A percentile compares a stretch with the other conserved stretches of the same genome.
Conservation (phyloP, 2,113 vertebrate genomes). For the Typhlomys cinereus region DNA sequence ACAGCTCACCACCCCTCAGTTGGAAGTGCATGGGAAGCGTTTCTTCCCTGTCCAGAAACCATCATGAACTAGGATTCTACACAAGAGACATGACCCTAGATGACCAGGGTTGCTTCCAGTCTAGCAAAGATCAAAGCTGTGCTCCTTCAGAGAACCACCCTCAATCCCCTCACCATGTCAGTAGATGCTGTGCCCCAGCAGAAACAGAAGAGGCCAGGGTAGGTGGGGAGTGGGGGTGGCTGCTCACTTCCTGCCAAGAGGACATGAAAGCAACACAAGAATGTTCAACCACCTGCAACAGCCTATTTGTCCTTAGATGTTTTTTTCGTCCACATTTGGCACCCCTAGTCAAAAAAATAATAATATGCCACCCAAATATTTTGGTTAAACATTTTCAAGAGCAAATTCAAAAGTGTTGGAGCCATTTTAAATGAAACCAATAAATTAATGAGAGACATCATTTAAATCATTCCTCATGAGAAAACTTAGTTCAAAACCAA, state of each 20-base stretch:
- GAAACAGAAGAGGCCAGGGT: background rate
- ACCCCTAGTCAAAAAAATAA: background rate
- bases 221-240: background rate
- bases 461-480: background rate
- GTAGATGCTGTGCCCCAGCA: background rate
- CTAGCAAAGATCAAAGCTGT: conserved; percentile 38
- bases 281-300: background rate
- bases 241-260: conserved; percentile 20
- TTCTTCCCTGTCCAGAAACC: background rate
- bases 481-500: background rate
- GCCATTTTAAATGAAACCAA: conserved; percentile 30
- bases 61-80: background rate
- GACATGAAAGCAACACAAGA: conserved; percentile 13
- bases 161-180: background rate
- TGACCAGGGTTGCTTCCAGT: background rate
- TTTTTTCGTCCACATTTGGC: background rate
- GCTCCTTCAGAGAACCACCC: background rate
- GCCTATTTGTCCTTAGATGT: background rate
- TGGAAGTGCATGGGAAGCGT: background rate
- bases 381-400: conserved; percentile 29
- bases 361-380: conserved; percentile 12
- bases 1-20: background rate
- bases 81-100: background rate
- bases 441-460: background rate
- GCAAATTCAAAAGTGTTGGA: background rate